Base-by-base conservation (phyloP, 1,140 invertebrate species). In the Asobara japonica region DNA sequence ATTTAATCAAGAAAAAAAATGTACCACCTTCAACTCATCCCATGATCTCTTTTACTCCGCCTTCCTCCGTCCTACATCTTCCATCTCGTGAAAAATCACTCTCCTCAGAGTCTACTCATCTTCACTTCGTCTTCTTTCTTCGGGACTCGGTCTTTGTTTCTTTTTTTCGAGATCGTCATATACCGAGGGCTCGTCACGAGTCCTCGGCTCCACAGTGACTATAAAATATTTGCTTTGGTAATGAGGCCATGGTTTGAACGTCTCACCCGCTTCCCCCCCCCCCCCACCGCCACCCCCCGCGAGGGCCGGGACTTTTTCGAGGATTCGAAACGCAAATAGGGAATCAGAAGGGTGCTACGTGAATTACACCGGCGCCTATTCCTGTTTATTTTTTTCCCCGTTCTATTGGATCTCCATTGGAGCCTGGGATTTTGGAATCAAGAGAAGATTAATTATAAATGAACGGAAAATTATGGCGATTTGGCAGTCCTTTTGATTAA, bases 171-270 rank as follows among this genome's bases (percentile, higher is more conserved):
- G 71, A 74, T 76, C 75, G 51, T 77, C 72, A 74, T 73, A 76
- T 76, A 71, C 51, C 16, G 41, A 60, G 18, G 16, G 51, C 33
- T 69, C 60, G 77, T 81, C 78, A 77, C 71, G 76, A 79, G 76
- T 80, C 81, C 79, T 75, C 78, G 76, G 80, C 76, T 80, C 81
- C 79, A 75, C 78, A 79, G 80, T 76, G 84, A 83, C 84, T 87
- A 84, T 87, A 84, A 86, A 87, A 87, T 87, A 87, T 87, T 87
- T 87, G 83, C 85, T 87, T 87, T 87, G 79, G 83, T 87, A 87
- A 87, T 87, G 85, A 87, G 84, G 85, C 85, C 81, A 87, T 75
- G 83, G 80, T 79, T 7, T 82, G 76, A 82, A 80, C 77, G 77
- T 77, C 41, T 16, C n/a, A 1, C 36, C 16, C 20, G 65, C 69